Conservation (phyloP, 37 sponge, comb jelly and placozoan species). For the Dysidea cf. avara region DNA sequence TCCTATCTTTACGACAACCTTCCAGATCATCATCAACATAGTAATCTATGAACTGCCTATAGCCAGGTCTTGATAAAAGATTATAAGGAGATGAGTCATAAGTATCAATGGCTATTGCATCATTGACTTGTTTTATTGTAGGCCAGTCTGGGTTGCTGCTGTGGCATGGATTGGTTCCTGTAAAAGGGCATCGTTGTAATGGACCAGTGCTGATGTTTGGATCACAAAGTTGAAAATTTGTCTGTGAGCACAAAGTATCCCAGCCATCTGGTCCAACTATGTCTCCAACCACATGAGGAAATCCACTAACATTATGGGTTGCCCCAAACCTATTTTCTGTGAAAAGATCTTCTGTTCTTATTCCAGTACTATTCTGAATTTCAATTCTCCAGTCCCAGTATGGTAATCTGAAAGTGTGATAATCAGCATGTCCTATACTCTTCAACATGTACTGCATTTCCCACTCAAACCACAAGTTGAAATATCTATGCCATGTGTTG, state of each 20-base stretch:
- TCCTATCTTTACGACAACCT: constrained; percentile 16
- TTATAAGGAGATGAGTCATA: constrained; percentile 1
- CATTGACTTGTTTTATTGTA: not conserved
- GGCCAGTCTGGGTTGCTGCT: constrained; percentile 7
- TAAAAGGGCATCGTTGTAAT: constrained; percentile 17
- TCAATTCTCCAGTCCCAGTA: no score
- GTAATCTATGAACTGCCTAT: constrained; percentile 13
- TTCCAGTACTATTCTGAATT: constrained; percentile 27
- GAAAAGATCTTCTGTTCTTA: constrained; percentile 16
- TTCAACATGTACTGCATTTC: constrained; percentile 43
- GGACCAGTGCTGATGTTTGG: no score
- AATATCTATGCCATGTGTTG: constrained; percentile 47
- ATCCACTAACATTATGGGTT: constrained; percentile 12
- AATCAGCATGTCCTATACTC: constrained; percentile 14
- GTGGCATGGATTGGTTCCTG: constrained; percentile 17
- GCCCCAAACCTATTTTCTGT: constrained; percentile 28
- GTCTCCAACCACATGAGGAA: constrained; percentile 1
- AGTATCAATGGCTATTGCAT: not conserved
- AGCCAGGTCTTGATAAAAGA: not conserved
- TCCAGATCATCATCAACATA: not conserved
- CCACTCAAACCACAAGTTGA: no score
- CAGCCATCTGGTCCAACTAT: constrained; percentile 14
- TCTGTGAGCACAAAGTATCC: constrained; percentile 40
- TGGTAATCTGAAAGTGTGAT: no score
- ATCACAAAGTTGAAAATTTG: not conserved